Evolutionary conservation across 2,113 vertebrate genomes (phyloP).

Genomic region (Lepus timidus): DNA sequence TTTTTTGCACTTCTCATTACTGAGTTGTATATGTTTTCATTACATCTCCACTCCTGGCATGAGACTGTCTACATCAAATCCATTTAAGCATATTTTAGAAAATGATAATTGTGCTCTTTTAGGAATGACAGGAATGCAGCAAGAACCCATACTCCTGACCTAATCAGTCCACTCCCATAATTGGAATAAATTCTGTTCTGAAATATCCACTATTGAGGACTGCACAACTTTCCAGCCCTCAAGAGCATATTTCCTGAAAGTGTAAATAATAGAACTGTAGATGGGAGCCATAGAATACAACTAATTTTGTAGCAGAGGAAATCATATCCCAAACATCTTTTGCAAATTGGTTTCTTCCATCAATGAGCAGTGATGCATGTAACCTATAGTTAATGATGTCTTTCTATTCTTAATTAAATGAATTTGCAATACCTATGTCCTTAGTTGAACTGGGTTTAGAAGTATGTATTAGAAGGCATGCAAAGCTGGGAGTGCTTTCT

Average conservation of each 20-base stretch:
- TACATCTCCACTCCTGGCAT: slow-evolving; percentile 29
- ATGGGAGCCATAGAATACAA: not conserved
- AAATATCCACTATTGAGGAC: slow-evolving; percentile 63
- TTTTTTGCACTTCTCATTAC: slow-evolving; percentile 30
- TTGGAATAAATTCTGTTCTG: slow-evolving; percentile 46
- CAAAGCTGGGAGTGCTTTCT: not conserved
- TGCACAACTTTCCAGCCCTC: slow-evolving; percentile 70
- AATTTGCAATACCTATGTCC: not conserved
- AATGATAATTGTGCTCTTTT: slow-evolving; percentile 63
- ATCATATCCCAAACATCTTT: not conserved
- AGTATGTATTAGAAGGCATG: not conserved
- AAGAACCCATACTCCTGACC: slow-evolving; percentile 64
- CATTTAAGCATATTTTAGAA: slow-evolving; percentile 61
- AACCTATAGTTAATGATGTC: slow-evolving; percentile 46
- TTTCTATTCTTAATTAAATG: slow-evolving; percentile 63
- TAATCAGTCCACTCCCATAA: slow-evolving; percentile 75
- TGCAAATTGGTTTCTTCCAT: slow-evolving; percentile 26
- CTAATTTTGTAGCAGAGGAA: slow-evolving; percentile 19
- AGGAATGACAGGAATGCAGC: slow-evolving; percentile 76
- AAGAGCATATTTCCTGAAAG: slow-evolving; percentile 50
- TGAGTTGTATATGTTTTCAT: slow-evolving; percentile 37
- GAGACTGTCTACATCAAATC: slow-evolving; percentile 76
- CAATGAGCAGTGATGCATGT: not conserved
- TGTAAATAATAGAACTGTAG: slow-evolving; percentile 59
- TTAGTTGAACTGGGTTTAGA: slow-evolving; percentile 20